Percentiles rank a stretch among this genome's conserved stretches.
Conservation (phyloP, 2,888 invertebrate species). For the Autographa pulchrina region DNA sequence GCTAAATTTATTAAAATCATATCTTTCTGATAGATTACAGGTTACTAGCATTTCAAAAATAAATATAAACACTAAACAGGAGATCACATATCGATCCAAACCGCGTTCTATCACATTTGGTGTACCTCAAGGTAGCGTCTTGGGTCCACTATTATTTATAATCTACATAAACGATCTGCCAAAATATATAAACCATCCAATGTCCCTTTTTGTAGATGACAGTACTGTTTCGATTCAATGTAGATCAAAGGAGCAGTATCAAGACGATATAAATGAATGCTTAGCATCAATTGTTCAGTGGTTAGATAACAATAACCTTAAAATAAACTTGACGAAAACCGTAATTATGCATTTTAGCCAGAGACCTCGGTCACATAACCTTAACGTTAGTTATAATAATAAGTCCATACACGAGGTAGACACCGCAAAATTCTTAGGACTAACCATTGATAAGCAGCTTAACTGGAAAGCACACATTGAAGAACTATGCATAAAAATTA, state of each 20-base stretch:
- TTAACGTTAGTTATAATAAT: not conserved
- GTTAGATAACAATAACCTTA: constrained; percentile 9
- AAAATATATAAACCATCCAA: not conserved
- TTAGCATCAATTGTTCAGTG: not conserved
- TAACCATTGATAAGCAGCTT: not conserved
- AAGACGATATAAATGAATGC: not conserved
- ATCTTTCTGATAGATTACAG: not conserved
- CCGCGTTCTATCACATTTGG: not conserved
- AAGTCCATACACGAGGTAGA: not conserved
- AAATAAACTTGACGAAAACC: constrained; percentile 8
- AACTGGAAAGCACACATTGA: constrained; percentile 14
- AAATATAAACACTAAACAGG: not conserved
- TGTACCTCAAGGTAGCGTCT: constrained; percentile 6
- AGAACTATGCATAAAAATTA: constrained; percentile 3
- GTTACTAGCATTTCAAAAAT: not conserved
- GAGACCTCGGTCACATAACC: not conserved
- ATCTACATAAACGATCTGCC: constrained; percentile 6
- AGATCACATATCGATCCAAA: not conserved
- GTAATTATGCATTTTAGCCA: constrained; percentile 11
- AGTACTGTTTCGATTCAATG: constrained; percentile 2
- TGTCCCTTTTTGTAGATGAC: constrained; percentile 7
- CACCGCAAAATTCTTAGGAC: constrained; percentile 8
- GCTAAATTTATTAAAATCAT: not conserved
- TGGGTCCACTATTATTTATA: constrained; percentile 9
- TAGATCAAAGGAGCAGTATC: not conserved